Conservation (phyloP, 2,797 vertebrate species). For the Catharus ustulatus region DNA sequence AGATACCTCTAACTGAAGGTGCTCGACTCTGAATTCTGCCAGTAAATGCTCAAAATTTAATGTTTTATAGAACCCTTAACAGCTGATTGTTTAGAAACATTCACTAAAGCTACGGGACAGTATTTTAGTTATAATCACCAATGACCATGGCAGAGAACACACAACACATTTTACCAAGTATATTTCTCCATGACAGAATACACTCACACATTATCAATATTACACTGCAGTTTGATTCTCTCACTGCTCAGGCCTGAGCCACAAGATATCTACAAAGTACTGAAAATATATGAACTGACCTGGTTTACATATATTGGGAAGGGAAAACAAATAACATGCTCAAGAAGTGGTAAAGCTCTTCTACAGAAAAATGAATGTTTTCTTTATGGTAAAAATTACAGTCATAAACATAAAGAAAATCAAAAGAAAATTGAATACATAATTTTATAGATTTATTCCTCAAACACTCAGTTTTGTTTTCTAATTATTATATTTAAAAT, state of each 20-base stretch:
- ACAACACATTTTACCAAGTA: background rate
- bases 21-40: background rate
- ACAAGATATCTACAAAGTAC: background rate
- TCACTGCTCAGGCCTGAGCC: background rate
- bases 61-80: background rate
- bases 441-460: background rate
- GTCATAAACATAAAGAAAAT: background rate
- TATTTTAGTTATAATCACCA: background rate
- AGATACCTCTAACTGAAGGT: background rate
- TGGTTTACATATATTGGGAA: background rate
- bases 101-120: background rate
- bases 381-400: background rate
- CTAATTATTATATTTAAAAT: background rate
- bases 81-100: background rate
- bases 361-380: background rate
- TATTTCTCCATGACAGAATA: background rate
- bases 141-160: background rate
- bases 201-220: background rate
- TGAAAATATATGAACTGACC: background rate
- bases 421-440: background rate
- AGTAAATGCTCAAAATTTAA: background rate
- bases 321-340: background rate
- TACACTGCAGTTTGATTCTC: background rate
- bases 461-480: background rate
- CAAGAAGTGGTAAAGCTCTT: background rate